Evolutionary conservation across 1,140 invertebrate species (phyloP), one percentile per base, ranked within the genome.

Genomic region (Oryzaephilus surinamensis): DNA sequence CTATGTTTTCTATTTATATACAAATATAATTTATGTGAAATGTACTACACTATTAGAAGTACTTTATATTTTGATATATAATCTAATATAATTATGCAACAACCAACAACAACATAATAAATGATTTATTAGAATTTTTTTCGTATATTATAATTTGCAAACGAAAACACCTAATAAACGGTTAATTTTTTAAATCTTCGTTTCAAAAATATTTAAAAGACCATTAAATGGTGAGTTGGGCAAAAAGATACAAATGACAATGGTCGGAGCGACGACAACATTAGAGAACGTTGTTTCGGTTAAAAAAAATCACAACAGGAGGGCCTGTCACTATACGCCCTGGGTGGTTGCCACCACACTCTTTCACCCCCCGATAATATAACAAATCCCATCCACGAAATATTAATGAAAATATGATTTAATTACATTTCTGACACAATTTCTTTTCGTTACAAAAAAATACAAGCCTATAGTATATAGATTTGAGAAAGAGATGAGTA

Each of bases 241-340:
- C 40, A 40, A 45, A 45, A 45, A 38, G 38, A 40, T 45, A 45
- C 43, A 45, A 45, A 45, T 45, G 43, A 45, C 43, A 45, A 45
- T 40, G 43, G 37, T 29, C 37, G 30, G 31, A 45, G 43, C 43
- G 43, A 45, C 43, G 43, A 45, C 43, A 45, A 40, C 43, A 45
- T 45, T 45, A 45, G 43, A 45, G 37, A 40, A 38, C 43, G 37
- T 33, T 45, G 43, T 45, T 45, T 45, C 43, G 43, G 43, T 40
- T 40, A 39, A 35, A 38, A 26, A 38, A 36, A n/a, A n/a, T n/a
- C n/a, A n/a, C 4, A 37, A 8, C 2, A 26, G 26, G 43, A 37
- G 37, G 38, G 28, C 30, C 43, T 45, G 43, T 45, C 43, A 36
- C 24, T 31, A 31, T 32, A 15, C 43, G 15, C 17, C 33, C 10